Base-by-base conservation (phyloP, 1,140 invertebrate genomes). In the Bombus superbus region DNA sequence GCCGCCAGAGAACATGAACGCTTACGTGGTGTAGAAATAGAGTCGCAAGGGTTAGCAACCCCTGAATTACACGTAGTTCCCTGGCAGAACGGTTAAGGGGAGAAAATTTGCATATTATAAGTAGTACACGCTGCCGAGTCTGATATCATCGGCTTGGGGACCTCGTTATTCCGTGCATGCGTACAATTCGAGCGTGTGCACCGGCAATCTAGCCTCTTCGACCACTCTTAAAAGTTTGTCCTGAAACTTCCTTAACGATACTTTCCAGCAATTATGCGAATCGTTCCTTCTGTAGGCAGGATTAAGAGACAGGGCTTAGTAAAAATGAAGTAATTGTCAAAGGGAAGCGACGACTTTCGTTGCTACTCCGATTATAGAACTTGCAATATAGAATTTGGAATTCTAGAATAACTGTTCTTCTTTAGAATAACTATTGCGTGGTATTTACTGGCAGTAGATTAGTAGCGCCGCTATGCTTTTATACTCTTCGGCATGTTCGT, bases 31-130 rank as follows among this genome's bases (percentile, higher is more conserved):
- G 64, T 69, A 86, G 86, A 78, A 90, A 91, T 91, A 90, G 90
- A 92, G 91, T 92, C 91, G 85, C 89, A 88, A 91, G 91, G 91
- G 92, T 93, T 93, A 92, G 86, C 89, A 93, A 92, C 91, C 90
- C 91, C 88, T 91, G 90, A 94, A 93, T 93, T 92, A 93, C 92
- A 91, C 86, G 83, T 84, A 86, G 89, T 59, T 89, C 86, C 90
- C 89, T 73, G 76, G 85, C 84, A 83, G 89, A 64, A 64, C 80
- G 89, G 89, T 84, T 80, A 87, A 86, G 86, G 85, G 81, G 85
- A 86, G 87, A 88, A 90, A 92, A 95, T 95, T 95, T 95, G 94
- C 94, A 95, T 95, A 95, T 94, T 94, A 94, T 95, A 95, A 95
- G 95, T 95, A 94, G 92, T 94, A 93, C 94, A 94, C 88, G 94